Percentiles rank a stretch among this genome's conserved stretches.
These are phyloP conservation scores for Harpagoxenus sublaevis DNA, from an alignment of 2,888 invertebrate species.

Conservation along the genomic window DNA sequence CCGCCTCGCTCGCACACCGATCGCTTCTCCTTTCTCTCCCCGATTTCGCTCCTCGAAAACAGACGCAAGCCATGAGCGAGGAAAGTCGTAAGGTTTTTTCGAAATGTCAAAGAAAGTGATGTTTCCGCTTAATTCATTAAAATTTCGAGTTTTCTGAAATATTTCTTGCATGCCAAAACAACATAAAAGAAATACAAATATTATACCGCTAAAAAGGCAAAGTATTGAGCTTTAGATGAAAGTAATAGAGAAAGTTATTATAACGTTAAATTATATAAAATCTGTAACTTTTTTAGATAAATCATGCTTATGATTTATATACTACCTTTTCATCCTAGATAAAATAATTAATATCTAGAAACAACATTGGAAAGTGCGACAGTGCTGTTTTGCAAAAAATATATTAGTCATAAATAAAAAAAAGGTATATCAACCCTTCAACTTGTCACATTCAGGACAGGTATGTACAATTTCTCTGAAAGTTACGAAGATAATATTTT, in stretches of 20 bases:
- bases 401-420: conserved; percentile 19
- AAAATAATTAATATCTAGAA: not conserved
- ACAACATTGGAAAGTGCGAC: not conserved
- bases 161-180: not conserved
- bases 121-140: conserved; percentile 28
- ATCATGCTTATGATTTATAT: not conserved
- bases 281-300: not conserved
- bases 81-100: conserved; percentile 44
- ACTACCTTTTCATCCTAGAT: not conserved
- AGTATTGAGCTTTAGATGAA: not conserved
- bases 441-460: conserved; percentile 26
- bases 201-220: not conserved
- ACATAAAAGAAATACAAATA: not conserved
- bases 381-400: not conserved
- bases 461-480: conserved; percentile 17
- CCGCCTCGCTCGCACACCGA: not conserved
- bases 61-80: conserved; percentile 32
- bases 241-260: not conserved
- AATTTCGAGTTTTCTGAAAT: conserved; percentile 3
- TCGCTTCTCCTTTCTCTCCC: conserved; percentile 6
- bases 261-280: not conserved
- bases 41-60: conserved; percentile 11
- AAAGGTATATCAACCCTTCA: conserved; percentile 57
- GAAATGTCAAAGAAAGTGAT: conserved; percentile 57
- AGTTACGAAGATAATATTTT: conserved; percentile 47